A percentile compares a stretch with the other conserved stretches of the same genome.
Evolutionary conservation across 2,113 vertebrate genomes (phyloP).

Genomic region (Maccullochella peelii): DNA sequence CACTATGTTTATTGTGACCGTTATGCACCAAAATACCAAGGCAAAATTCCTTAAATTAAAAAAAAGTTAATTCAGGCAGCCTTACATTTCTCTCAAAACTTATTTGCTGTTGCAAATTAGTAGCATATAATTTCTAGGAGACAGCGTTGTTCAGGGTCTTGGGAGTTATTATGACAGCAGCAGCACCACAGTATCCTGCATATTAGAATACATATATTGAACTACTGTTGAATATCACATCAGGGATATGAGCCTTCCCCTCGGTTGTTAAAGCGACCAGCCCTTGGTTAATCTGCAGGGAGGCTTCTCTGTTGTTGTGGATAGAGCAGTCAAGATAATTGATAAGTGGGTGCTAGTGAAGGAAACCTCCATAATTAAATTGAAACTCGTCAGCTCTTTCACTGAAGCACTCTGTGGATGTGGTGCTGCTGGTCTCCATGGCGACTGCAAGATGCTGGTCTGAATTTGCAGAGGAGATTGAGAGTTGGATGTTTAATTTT

Average conservation of each 20-base stretch:
- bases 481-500: constrained; percentile 57
- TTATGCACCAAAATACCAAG: too few species aligned
- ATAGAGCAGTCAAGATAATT: constrained; percentile 47
- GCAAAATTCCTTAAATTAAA: too few species aligned
- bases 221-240: neutral
- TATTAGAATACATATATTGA: constrained; percentile 7
- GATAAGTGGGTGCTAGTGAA: constrained; percentile 49
- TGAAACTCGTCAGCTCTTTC: constrained; percentile 49
- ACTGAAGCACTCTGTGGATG: neutral
- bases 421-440: constrained; percentile 64
- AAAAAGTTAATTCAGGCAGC: neutral
- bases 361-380: constrained; percentile 59
- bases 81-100: neutral
- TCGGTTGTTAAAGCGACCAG: neutral
- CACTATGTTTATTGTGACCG: too few species aligned
- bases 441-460: constrained; percentile 42
- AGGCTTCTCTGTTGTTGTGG: constrained; percentile 25
- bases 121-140: neutral
- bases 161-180: neutral
- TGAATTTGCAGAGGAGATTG: constrained; percentile 41
- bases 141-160: neutral
- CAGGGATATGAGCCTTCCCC: constrained; percentile 11
- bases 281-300: constrained; percentile 4
- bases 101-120: neutral
- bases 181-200: neutral